phyloP scores from a whole-genome alignment of 92 coral and sea anemone genomes.

The Palythoa grandis region DNA sequence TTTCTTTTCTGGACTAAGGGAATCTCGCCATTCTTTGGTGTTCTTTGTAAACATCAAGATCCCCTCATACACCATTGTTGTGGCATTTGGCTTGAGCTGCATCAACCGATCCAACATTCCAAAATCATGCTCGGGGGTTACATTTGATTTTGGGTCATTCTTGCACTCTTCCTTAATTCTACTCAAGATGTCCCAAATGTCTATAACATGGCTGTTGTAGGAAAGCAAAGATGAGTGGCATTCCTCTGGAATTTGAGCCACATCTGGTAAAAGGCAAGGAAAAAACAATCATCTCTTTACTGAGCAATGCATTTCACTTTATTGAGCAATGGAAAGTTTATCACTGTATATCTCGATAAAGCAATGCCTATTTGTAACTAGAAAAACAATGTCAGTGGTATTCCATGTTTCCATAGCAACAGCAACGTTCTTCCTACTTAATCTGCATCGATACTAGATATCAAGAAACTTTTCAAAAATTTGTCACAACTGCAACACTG shows the following conservation, averaged over 20 bases:
- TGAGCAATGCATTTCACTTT: no score
- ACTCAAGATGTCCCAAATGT: neutral
- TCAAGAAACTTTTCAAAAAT: slow-evolving; percentile 27
- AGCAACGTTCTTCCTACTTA: slow-evolving; percentile 10
- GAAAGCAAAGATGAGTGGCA: no score
- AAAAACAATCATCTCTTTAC: slow-evolving; percentile 26
- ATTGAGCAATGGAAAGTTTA: neutral
- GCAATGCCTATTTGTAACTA: neutral
- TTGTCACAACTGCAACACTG: slow-evolving; percentile 29
- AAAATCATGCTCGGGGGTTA: no score
- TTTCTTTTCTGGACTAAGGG: slow-evolving; percentile 23
- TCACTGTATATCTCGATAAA: neutral
- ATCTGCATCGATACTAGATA: slow-evolving; percentile 17
- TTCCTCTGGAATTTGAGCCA: no score
- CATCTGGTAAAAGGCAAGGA: neutral
- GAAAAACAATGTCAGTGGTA: slow-evolving; percentile 9
- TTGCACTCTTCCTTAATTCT: slow-evolving; percentile 25
- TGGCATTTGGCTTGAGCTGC: no score
- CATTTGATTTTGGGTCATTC: no score
- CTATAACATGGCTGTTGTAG: no score
- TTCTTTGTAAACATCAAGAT: no score
- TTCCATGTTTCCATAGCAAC: slow-evolving; percentile 2
- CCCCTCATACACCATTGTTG: no score
- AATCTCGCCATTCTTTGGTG: slow-evolving; percentile 43
- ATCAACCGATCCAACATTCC: no score